Base-by-base conservation (phyloP, 2,113 vertebrate genomes). In the Cranoglanis bouderius region DNA sequence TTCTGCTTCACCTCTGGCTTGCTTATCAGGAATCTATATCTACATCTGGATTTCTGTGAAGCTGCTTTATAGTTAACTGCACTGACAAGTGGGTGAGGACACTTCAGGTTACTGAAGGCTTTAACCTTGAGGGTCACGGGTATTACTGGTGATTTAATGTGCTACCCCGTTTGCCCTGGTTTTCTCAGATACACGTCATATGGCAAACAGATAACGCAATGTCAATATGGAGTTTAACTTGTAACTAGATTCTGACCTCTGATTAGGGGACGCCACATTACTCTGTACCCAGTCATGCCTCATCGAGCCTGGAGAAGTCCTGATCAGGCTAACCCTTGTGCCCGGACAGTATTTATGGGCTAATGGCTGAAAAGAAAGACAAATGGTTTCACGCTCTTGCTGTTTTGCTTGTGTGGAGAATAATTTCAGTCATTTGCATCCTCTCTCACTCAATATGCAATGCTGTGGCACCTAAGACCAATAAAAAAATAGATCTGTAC, bases 371-470 rank as follows among this genome's bases (percentile, higher is more conserved):
- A 43, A 84, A 63, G 35, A 63, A 63, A 29, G 55, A 26, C 51
- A 84, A n/a, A 85, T 26, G 24, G 46, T 35, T n/a, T 29, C 12
- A 35, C 2, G 14, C 12, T 63, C 81, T 29, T 4, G 51, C n/a
- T 67, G 55, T 59, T 61, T 84, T 85, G 49, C 1, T 72, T 86
- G 77, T 63, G 43, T 86, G 84, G 78, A 86, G 67, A 77, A 86
- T 7, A 7, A 26, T 82, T 18, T 55, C 32, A 53, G 0, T 8
- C 35, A 86, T 90, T 90, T 90, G 87, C 84, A 77, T 90, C 59
- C n/a, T 57, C 32, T 53, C 24, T 82, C 57, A 77, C 43, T 32
- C 29, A 65, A 63, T 84, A 90, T 90, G 87, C 84, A 88, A 88
- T 84, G 46, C 29, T 32, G 49, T 43, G 55, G 35, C 16, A 77